Conservation (phyloP, 2,797 vertebrate genomes). For the Megaceryle alcyon region DNA sequence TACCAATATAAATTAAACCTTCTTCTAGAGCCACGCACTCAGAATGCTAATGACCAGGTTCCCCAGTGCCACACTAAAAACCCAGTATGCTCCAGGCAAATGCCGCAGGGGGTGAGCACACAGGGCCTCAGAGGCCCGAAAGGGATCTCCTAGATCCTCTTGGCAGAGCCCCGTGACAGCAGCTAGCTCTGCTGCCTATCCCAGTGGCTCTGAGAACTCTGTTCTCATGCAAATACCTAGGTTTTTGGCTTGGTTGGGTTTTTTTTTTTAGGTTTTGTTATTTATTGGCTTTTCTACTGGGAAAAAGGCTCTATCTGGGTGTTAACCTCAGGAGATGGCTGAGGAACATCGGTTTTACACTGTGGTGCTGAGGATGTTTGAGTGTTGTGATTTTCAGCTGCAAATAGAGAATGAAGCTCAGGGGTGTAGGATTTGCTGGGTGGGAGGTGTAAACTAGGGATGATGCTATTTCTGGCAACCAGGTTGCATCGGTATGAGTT, state of each 20-base stretch:
- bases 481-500: neutral
- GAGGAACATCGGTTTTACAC: neutral
- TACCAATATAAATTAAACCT: conserved; percentile 49
- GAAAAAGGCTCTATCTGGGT: neutral
- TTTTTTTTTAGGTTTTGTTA: neutral
- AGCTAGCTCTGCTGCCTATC: neutral
- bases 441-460: neutral
- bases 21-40: neutral
- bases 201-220: neutral
- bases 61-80: fast-evolving
- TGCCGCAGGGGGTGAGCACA: neutral
- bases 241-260: neutral
- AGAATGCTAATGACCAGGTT: neutral
- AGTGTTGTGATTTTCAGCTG: neutral
- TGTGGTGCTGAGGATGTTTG: neutral
- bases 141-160: neutral
- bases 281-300: neutral
- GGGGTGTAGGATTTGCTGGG: neutral
- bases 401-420: neutral
- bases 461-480: neutral
- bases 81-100: neutral
- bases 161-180: neutral
- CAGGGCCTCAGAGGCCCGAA: neutral
- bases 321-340: neutral
- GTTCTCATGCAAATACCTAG: neutral